phyloP scores from a whole-genome alignment of 2,888 invertebrate genomes.

The Netelia virgata region DNA sequence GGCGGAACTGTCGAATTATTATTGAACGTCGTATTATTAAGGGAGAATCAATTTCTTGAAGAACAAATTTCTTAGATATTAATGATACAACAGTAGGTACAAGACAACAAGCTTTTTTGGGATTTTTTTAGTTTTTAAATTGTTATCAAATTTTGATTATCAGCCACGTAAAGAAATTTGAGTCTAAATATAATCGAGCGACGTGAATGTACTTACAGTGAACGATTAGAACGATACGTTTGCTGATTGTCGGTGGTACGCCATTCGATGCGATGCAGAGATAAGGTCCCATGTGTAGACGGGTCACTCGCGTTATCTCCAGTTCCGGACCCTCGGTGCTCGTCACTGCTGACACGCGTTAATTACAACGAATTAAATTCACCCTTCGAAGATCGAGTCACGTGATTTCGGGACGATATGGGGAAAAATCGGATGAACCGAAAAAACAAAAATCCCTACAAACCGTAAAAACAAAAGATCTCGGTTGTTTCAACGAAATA shows the following conservation, averaged over 20 bases:
- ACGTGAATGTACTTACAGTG: constrained; percentile 89
- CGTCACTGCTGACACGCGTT: constrained; percentile 84
- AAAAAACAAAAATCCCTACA: not conserved
- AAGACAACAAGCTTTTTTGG: too few species aligned
- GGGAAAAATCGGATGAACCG: not conserved
- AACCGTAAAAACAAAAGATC: not conserved
- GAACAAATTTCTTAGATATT: too few species aligned
- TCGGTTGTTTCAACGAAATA: constrained; percentile 1
- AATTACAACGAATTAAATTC: not conserved
- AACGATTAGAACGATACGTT: constrained; percentile 87
- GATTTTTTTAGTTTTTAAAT: too few species aligned
- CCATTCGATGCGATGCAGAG: constrained; percentile 93
- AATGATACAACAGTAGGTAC: too few species aligned
- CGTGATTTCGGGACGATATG: not conserved
- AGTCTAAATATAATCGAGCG: not conserved
- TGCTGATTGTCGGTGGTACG: constrained; percentile 87
- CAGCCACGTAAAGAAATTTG: too few species aligned
- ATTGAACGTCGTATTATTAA: constrained; percentile 7
- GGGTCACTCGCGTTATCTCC: constrained; percentile 89
- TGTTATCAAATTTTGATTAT: too few species aligned
- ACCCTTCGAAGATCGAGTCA: not conserved
- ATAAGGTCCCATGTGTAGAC: constrained; percentile 92
- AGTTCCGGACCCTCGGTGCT: constrained; percentile 89
- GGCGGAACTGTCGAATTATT: constrained; percentile 85
- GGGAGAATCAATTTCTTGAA: not conserved